Base-by-base conservation (phyloP, 2,113 vertebrate genomes). In the Panurus biarmicus region DNA sequence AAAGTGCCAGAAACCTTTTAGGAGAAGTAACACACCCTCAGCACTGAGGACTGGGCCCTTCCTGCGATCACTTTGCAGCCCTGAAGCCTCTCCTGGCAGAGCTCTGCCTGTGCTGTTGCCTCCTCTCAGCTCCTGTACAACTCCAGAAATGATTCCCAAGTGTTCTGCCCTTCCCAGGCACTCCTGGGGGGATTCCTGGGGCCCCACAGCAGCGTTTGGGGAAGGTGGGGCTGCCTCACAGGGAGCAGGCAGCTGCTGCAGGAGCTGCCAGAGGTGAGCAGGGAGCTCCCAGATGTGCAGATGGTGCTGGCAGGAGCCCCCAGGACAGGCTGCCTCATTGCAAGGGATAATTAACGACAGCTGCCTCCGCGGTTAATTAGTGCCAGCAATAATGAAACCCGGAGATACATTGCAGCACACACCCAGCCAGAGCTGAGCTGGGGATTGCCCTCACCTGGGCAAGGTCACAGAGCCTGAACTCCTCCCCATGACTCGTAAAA, bases 21-120 rank as follows among this genome's bases (percentile, higher is more conserved):
- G 15, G 36, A 36, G 28, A 45, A 19, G 6, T 2, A 10, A 12
- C n/a, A 25, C 20, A 20, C 1, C 6, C 61, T 17, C 4, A 54
- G 48, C 74, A 6, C 12, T 2, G 14, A 33, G 51, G 21, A 3
- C 42, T 9, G 5, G 2, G 36, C 5, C 5, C 4, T 14, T 38
- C 29, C 12, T 3, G 1, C 15, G 3, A 4, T 1, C 56, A 4
- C 38, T 44, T 15, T 11, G 35, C 53, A 38, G 58, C 38, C 9
- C 74, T 28, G 33, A 29, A 1, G 18, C 25, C 53, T 44, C 48
- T 54, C 56, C 15, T 17, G 17, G 62, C 71, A 58, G 24, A 71
- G 6, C 35, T 21, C 15, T 19, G 1, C 17, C 31, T 1, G 6
- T 1, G 3, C 31, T 15, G 2, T 1, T 31, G 5, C 2, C 3